Percentiles rank a stretch among this genome's conserved stretches.
Conservation (phyloP, 2,888 invertebrate genomes). For the Protophormia terraenovae region DNA sequence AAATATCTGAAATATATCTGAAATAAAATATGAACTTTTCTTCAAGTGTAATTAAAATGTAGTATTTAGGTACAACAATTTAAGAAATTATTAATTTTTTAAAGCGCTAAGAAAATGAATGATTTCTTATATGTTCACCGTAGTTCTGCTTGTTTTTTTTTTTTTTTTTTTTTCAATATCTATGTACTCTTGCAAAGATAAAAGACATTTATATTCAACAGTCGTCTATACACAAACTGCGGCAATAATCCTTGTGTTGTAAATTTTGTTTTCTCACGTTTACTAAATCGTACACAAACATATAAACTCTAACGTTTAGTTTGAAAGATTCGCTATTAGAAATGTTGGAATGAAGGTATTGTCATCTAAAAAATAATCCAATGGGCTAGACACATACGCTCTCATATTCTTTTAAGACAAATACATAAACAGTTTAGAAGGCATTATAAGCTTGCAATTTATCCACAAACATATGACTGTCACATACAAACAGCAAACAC, state of each 20-base stretch:
- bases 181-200: conserved; percentile 37
- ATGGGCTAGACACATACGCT: background rate
- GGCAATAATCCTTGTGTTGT: conserved; percentile 52
- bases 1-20: too few relatives aligned
- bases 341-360: conserved; percentile 10
- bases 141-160: background rate
- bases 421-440: conserved; percentile 30
- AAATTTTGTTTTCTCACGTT: conserved; percentile 66
- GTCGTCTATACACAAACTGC: conserved; percentile 53
- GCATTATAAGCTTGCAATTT: conserved; percentile 56
- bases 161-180: background rate
- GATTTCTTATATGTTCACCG: background rate
- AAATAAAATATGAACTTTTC: too few relatives aligned
- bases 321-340: background rate
- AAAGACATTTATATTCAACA: conserved; percentile 64
- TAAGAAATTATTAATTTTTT: conserved; percentile 3
- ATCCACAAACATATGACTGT: conserved; percentile 57
- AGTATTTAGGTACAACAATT: background rate
- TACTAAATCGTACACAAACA: conserved; percentile 14
- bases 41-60: too few relatives aligned
- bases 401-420: background rate
- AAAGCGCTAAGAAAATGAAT: conserved; percentile 27
- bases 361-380: conserved; percentile 20
- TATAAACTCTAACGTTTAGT: background rate
- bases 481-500: conserved; percentile 29